Base-by-base conservation (phyloP, 2,797 vertebrate genomes). In the Discoglossus pictus region DNA sequence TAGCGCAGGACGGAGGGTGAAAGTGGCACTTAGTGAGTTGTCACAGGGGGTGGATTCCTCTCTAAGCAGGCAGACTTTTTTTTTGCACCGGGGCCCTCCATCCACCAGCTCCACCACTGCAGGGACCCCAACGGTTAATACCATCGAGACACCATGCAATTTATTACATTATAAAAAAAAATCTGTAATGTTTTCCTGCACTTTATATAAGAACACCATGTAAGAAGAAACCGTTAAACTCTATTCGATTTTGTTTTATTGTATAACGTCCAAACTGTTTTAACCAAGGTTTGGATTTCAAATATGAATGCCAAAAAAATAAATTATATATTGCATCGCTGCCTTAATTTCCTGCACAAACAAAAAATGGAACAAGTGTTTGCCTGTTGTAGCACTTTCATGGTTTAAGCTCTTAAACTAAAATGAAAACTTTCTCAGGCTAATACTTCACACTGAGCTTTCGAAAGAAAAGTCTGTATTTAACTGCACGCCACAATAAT, bases 301-400 rank as follows among this genome's bases (percentile, higher is more conserved):
- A 62, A 50, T 10, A 62, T 7, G 21, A 51, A 27, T 25, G 47
- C 61, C 61, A 63, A 52, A 27, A 51, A 39, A 36, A 18, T 52
- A 47, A 63, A 63, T 51, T 63, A 51, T 40, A 63, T 63, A 52
- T 63, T 42, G 36, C 15, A 54, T 54, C 43, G 36, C 35, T 20
- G 58, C 31, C 17, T 61, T 48, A 8, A 42, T 43, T 67, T 51
- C 27, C 35, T 7, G 34, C 10, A 20, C 36, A 58, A 38, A 44
- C n/a, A 42, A 25, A 58, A 59, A 52, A 27, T 17, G 5, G 39
- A 65, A 36, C 15, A 65, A 64, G 36, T 23, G 7, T 51, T 43
- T 50, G 53, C 44, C 23, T 17, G 6, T 40, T 12, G 13, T 27
- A 31, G 17, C 36, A 5, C 24, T 51, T 34, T 7, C 24, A 8